Conservation (phyloP, 2,113 vertebrate genomes). For the Callocephalon fimbriatum region DNA sequence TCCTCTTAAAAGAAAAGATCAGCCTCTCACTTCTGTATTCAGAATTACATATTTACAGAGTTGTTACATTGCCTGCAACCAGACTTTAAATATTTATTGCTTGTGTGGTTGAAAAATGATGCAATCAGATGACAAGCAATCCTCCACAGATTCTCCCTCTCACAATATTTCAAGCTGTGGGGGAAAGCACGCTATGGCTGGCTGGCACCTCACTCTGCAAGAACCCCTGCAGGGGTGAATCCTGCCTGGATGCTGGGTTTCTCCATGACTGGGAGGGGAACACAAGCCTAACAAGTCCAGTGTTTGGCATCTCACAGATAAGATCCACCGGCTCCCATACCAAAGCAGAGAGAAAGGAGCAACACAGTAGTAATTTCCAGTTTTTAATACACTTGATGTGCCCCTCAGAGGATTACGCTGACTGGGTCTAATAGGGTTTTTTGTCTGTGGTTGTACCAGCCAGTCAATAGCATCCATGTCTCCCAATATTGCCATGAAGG, state of each 20-base stretch:
- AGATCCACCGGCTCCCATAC: neutral
- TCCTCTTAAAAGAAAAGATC: constrained; percentile 33
- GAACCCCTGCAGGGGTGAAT: neutral
- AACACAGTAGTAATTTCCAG: neutral
- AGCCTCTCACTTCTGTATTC: constrained; percentile 40
- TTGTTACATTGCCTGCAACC: constrained; percentile 47
- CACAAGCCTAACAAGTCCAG: neutral
- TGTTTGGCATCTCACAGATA: neutral
- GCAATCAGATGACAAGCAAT: constrained; percentile 34
- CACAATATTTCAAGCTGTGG: neutral
- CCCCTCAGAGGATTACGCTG: fast-evolving
- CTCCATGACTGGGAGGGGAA: neutral
- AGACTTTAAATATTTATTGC: constrained; percentile 66
- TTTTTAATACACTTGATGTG: neutral
- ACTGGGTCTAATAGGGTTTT: neutral
- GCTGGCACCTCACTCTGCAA: neutral
- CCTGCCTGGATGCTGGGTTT: neutral
- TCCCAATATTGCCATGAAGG: neutral
- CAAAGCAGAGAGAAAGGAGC: neutral
- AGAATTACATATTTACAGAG: neutral
- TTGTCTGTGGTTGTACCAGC: neutral
- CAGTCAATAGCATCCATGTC: neutral
- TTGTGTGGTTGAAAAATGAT: constrained; percentile 48
- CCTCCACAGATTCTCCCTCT: constrained; percentile 6
- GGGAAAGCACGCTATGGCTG: neutral